phyloP scores from a whole-genome alignment of 2,113 vertebrate species.

The Arenaria interpres region DNA sequence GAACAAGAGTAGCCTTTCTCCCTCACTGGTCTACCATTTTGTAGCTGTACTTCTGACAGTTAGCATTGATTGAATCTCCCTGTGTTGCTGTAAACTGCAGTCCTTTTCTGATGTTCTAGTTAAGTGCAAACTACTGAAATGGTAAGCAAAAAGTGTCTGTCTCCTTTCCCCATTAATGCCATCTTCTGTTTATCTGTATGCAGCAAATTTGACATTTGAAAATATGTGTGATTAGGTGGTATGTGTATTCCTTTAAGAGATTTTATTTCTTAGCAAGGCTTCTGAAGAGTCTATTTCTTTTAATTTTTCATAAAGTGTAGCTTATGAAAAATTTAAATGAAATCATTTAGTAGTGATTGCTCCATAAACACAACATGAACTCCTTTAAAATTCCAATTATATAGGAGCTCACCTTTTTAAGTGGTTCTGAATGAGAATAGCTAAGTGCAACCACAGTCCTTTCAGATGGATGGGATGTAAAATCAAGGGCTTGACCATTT shows the following conservation, averaged over 20 bases:
- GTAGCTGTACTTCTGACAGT: rapidly evolving
- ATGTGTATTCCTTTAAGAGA: constrained; percentile 49
- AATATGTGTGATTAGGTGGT: background rate
- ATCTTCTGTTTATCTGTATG: background rate
- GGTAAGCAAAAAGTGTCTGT: background rate
- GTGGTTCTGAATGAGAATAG: constrained; percentile 29
- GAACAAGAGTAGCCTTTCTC: background rate
- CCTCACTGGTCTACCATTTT: background rate
- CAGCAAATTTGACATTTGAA: background rate
- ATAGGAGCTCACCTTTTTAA: constrained; percentile 57
- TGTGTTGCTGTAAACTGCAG: background rate
- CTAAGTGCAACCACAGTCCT: background rate
- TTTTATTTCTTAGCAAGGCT: constrained; percentile 31
- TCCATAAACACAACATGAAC: constrained; percentile 67
- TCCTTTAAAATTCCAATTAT: constrained; percentile 71
- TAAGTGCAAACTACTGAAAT: background rate
- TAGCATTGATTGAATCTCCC: background rate
- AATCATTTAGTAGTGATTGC: constrained; percentile 72
- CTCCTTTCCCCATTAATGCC: background rate
- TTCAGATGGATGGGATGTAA: background rate
- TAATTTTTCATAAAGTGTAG: constrained; percentile 71
- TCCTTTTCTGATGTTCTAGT: background rate
- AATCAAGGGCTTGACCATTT: constrained; percentile 1
- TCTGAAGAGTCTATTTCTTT: constrained; percentile 65
- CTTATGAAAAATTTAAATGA: constrained; percentile 72